Evolutionary conservation across 2,113 vertebrate species (phyloP).

Genomic region (Eubucco bourcierii): DNA sequence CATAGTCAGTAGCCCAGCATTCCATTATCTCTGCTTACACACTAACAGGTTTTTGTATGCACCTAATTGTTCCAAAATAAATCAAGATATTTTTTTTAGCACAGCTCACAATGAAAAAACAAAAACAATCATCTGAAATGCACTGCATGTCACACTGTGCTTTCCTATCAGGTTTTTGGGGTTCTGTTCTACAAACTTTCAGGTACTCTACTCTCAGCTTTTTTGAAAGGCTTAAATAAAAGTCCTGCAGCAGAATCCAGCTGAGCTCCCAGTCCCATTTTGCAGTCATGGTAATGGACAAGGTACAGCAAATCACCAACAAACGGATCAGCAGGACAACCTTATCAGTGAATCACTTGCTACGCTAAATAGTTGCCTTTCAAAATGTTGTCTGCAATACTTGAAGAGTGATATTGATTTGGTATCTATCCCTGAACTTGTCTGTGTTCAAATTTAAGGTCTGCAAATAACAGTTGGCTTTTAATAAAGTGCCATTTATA

Average conservation of each 20-base stretch:
- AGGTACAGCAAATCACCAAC: conserved; percentile 12
- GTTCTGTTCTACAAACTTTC: background rate
- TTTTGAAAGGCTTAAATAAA: background rate
- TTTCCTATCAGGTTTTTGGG: background rate
- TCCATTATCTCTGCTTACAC: background rate
- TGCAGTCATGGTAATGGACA: background rate
- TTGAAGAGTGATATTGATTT: conserved; percentile 45
- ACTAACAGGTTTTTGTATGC: background rate
- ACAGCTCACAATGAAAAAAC: background rate
- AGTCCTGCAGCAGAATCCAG: background rate
- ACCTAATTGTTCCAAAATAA: background rate
- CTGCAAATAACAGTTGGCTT: conserved; percentile 33
- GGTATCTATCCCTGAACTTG: conserved; percentile 18
- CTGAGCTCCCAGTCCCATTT: background rate
- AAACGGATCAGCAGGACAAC: background rate
- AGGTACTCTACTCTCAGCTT: background rate
- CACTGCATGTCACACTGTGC: background rate
- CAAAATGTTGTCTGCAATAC: conserved; percentile 25
- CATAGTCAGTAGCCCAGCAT: background rate
- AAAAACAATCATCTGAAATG: background rate
- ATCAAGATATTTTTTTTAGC: background rate
- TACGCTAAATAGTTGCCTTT: background rate
- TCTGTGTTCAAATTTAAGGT: conserved; percentile 25
- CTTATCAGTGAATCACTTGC: conserved; percentile 26
- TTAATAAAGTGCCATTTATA: conserved; percentile 61